Conservation (phyloP, 2,113 vertebrate species). For the Cavia porcellus region DNA sequence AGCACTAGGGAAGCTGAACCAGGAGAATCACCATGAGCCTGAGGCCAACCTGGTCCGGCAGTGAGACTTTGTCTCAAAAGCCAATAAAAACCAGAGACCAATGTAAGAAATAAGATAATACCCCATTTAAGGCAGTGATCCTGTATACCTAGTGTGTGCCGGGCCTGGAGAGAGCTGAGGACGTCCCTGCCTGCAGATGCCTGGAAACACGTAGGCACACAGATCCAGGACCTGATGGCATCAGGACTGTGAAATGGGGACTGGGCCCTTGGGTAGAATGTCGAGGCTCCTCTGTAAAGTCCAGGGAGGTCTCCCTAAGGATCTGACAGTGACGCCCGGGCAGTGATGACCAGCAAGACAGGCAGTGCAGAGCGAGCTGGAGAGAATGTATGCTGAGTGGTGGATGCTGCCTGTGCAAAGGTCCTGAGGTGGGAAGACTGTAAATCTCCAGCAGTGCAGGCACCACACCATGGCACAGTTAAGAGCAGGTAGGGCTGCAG, state of each 20-base stretch:
- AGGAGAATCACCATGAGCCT: not conserved
- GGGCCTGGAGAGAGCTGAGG: not conserved
- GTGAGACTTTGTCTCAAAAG: not conserved
- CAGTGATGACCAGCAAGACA: not conserved
- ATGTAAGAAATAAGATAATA: not conserved
- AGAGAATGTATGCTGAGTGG: not conserved
- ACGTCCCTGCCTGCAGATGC: not conserved
- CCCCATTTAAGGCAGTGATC: not conserved
- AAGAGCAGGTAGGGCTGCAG: not conserved
- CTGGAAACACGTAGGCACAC: not conserved
- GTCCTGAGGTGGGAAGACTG: not conserved
- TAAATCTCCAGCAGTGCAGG: not conserved
- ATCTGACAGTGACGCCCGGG: not conserved
- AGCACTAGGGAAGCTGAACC: not conserved
- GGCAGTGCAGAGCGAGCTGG: not conserved
- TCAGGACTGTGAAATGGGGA: not conserved
- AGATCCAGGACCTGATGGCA: not conserved
- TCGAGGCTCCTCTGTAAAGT: not conserved
- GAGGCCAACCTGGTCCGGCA: not conserved
- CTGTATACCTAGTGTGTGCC: not conserved
- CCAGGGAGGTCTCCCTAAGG: not conserved
- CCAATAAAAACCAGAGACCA: not conserved
- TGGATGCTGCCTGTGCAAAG: not conserved
- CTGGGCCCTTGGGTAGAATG: not conserved
- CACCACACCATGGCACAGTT: not conserved